Conservation (phyloP, 2,113 vertebrate genomes). For the Urocynchramus pylzowi region DNA sequence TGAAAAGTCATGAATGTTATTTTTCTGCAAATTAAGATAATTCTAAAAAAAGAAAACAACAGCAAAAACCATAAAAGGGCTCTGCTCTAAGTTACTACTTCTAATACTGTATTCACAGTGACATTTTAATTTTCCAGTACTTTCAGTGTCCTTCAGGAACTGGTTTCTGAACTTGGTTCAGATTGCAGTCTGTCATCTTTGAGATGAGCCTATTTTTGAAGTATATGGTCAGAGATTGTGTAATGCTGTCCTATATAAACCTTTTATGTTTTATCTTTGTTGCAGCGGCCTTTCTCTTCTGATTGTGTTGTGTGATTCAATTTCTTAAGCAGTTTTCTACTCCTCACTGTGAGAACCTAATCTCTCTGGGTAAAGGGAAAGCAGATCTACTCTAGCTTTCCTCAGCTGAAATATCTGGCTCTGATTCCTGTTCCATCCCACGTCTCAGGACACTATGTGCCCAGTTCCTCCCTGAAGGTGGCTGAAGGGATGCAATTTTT, state of each 20-base stretch:
- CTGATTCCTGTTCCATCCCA: background rate
- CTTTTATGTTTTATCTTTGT: background rate
- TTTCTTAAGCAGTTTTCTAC: background rate
- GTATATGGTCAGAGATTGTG: background rate
- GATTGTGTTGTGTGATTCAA: background rate
- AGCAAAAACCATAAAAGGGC: background rate
- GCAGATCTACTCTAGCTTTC: background rate
- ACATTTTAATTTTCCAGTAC: background rate
- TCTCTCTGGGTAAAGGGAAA: background rate
- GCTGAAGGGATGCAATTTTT: background rate
- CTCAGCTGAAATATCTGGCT: background rate
- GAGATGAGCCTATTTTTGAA: background rate
- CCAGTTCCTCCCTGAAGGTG: background rate
- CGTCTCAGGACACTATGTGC: background rate
- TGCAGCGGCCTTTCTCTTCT: background rate
- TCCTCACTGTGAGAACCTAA: background rate
- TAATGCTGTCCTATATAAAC: background rate
- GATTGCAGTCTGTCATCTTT: background rate
- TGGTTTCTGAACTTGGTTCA: background rate
- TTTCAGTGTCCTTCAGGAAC: background rate
- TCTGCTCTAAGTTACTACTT: background rate
- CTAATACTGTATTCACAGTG: background rate
- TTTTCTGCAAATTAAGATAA: background rate
- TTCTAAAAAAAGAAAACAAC: background rate
- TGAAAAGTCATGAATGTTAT: background rate